Evolutionary conservation across 1,140 invertebrate species (phyloP).

Genomic region (Drosophila insularis): DNA sequence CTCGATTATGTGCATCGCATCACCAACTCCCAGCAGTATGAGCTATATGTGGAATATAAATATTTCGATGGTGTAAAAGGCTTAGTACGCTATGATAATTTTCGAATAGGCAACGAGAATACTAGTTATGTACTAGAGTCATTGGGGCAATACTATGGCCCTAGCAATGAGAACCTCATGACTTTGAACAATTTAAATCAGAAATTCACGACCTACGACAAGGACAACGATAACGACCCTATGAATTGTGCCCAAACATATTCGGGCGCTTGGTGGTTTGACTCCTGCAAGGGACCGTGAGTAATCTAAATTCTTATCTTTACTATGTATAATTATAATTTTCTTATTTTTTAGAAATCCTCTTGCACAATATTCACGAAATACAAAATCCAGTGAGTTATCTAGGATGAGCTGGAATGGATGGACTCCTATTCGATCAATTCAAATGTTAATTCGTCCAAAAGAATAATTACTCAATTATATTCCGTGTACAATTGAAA

Average conservation of each 20-base stretch:
- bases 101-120: background rate
- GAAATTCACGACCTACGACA: background rate
- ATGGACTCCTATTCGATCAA: background rate
- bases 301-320: background rate
- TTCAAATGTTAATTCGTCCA: background rate
- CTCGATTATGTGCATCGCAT: background rate
- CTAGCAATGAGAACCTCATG: background rate
- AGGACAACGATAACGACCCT: background rate
- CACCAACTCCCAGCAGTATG: background rate
- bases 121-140: background rate
- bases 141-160: background rate
- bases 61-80: background rate
- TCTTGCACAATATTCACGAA: background rate
- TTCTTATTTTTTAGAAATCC: background rate
- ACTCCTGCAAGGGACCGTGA: background rate
- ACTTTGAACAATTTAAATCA: background rate
- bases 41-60: background rate
- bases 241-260: background rate
- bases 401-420: background rate
- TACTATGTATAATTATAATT: background rate
- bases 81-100: background rate
- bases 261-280: background rate
- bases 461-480: background rate
- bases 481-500: no score
- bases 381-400: background rate